Base-by-base conservation (phyloP, 2,888 invertebrate species). In the Xylophagus ater region DNA sequence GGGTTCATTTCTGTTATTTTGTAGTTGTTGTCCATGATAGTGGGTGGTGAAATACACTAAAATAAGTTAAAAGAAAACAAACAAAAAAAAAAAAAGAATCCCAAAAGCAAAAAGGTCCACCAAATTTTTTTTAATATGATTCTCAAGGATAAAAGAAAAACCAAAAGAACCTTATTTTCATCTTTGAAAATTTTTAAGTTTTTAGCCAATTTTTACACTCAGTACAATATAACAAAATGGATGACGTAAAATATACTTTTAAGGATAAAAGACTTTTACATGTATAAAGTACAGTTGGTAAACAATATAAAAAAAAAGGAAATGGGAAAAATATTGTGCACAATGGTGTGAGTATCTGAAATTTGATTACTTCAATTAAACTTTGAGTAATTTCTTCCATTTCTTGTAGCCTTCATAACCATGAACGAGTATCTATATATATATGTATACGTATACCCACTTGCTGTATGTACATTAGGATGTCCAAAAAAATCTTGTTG, bases 291-390 rank as follows among this genome's bases (percentile, higher is more conserved):
- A n/a, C n/a, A n/a, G n/a, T n/a, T n/a, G n/a, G n/a, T n/a, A n/a
- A n/a, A n/a, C n/a, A n/a, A n/a, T n/a, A 35, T 15, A 28, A 20
- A 20, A 21, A 15, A 29, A 37, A 23, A 33, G 13, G 15, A 25
- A 12, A 36, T 36, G 18, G 20, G 31, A 19, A 24, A 34, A 20
- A 29, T 19, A 5, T 21, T 13, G 26, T 17, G 13, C n/a, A 8
- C 13, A 24, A n/a, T n/a, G 23, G 32, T 14, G 17, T 15, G 30
- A 23, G 31, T 10, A 24, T 12, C 29, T 28, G 17, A 41, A 44
- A 44, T 44, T 44, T 44, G 41, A 44, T 44, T 44, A 44, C 44
- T 44, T 41, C 44, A 44, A 44, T 41, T 44, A 44, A 44, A 44
- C 41, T 44, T 44, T 42, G 44, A 42, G 41, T 42, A 42, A 38